These are phyloP conservation scores for Hymenochirus boettgeri DNA, from an alignment of 2,113 vertebrate genomes.

Conservation along the genomic window DNA sequence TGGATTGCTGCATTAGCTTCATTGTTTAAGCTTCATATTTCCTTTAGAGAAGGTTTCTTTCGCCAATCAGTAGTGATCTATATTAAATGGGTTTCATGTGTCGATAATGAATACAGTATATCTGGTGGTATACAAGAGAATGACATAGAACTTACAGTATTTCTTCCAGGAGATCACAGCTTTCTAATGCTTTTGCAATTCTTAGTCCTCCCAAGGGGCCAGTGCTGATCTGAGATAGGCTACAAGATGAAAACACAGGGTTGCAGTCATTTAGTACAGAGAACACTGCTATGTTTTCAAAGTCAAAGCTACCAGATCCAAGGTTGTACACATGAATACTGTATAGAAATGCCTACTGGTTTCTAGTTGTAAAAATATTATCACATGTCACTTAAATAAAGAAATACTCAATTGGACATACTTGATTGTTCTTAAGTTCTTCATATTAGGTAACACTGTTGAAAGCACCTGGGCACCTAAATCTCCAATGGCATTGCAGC, in stretches of 20 bases:
- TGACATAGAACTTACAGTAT: conserved; percentile 67
- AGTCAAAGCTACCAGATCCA: neutral
- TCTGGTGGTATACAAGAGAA: neutral
- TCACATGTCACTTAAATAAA: neutral
- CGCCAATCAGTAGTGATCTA: too few relatives aligned
- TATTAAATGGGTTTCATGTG: too few relatives aligned
- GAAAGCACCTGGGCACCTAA: conserved; percentile 62
- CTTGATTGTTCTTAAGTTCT: conserved; percentile 68
- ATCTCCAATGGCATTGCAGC: conserved; percentile 65
- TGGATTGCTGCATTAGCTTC: too few relatives aligned
- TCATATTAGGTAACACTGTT: conserved; percentile 60
- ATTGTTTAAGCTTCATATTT: too few relatives aligned
- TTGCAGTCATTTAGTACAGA: neutral
- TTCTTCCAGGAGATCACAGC: conserved; percentile 64
- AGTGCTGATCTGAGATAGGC: conserved; percentile 69
- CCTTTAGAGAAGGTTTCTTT: too few relatives aligned
- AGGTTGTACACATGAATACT: neutral
- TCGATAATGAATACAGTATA: too few relatives aligned
- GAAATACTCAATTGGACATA: conserved; percentile 49
- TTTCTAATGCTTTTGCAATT: conserved; percentile 59
- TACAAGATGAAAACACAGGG: conserved; percentile 40
- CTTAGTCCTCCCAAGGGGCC: conserved; percentile 59
- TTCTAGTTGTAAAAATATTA: too few relatives aligned
- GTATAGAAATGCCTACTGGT: too few relatives aligned
- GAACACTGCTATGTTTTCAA: neutral